Evolutionary conservation across 2,888 invertebrate genomes (phyloP), one percentile per base, ranked within the genome.

Genomic region (Catocala nupta): DNA sequence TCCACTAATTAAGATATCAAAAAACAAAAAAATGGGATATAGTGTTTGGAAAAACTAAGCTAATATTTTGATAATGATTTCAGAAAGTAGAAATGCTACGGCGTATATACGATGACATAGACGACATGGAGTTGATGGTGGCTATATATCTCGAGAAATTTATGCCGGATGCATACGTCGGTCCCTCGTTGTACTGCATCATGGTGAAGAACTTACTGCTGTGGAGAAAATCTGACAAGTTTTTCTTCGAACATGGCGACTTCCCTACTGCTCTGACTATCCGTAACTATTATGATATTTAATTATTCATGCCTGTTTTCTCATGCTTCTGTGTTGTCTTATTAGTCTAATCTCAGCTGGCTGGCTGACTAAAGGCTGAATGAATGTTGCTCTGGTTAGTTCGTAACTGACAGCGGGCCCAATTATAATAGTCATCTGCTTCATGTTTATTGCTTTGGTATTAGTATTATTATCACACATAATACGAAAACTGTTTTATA

Each of bases 191-290:
- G 42, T 81, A 78, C 77, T 85, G 85, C 78, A 80, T 85, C 74
- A 75, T 82, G 67, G 68, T 64, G 1, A 63, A 77, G 2, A 83
- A 81, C 66, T 63, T 83, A 36, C 49, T 77, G 43, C 77, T 81
- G 12, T 84, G 82, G 81, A 73, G 84, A 36, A 75, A 65, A 5
- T 79, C 85, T 0, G 84, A 85, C 59, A 65, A 69, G 42, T 78
- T 75, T 68, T 85, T 83, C 76, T 85, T 82, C 42, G 85, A 85
- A 57, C 83, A 85, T 12, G 83, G 82, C 16, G 73, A 76, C 34
- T 68, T 72, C 9, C 76, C 80, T 0, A 59, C 80, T 42, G 77
- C 82, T 0, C 69, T 85, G 3, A 81, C 81, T 7, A 57, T 75
- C 11, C 70, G 84, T 84, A 53, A 78, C 74, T 47, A 43, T 8